Evolutionary conservation across 1,140 invertebrate genomes (phyloP).

Genomic region (Neodiprion pinetum): DNA sequence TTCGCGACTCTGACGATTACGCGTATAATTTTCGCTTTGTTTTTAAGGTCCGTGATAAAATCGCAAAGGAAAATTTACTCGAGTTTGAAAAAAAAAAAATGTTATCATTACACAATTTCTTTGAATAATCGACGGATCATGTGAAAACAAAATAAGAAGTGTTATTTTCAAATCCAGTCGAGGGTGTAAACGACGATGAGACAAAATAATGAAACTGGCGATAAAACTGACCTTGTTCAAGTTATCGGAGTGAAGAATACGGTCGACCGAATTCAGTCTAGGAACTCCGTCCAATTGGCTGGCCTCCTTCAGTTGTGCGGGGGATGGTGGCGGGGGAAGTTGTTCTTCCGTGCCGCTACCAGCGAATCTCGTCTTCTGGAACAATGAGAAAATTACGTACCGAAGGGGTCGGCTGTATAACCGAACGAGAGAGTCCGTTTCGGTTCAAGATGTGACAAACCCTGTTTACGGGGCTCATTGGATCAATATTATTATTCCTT

Average conservation of each 20-base stretch:
- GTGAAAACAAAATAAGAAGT: background rate
- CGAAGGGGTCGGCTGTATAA: background rate
- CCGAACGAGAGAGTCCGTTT: too few species aligned
- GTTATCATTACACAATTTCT: background rate
- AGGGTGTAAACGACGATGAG: background rate
- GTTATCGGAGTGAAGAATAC: constrained; percentile 47
- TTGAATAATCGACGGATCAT: background rate
- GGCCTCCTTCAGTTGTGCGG: constrained; percentile 59
- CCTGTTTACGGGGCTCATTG: too few species aligned
- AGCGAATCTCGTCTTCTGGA: constrained; percentile 65
- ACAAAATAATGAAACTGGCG: background rate
- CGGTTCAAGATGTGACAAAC: too few species aligned
- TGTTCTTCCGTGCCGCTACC: constrained; percentile 59
- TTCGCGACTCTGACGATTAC: too few species aligned
- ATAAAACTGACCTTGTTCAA: constrained; percentile 45
- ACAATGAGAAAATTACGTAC: constrained; percentile 32
- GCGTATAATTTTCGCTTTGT: too few species aligned
- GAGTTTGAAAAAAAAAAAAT: too few species aligned
- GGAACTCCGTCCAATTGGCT: constrained; percentile 46
- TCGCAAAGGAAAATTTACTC: too few species aligned
- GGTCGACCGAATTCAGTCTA: constrained; percentile 52
- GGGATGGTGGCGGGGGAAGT: constrained; percentile 65
- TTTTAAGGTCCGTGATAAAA: too few species aligned
- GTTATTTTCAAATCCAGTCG: too few species aligned
- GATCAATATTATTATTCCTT: too few species aligned